Conservation (phyloP, 2,888 invertebrate genomes). For the Mycogona germanica region DNA sequence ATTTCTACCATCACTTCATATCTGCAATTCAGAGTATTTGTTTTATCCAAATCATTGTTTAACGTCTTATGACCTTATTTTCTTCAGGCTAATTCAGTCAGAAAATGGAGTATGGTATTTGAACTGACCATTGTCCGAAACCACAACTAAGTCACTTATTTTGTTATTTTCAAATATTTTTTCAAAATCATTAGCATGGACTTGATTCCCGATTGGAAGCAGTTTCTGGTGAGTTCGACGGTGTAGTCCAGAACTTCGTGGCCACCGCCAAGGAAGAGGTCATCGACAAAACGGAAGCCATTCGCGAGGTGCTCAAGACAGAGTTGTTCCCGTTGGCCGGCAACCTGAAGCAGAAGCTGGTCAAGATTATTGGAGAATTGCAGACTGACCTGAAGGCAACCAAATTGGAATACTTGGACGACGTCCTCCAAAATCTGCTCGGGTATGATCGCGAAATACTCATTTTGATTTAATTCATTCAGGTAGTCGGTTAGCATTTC, state of each 20-base stretch:
- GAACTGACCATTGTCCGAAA: neutral
- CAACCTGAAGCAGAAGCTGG: neutral
- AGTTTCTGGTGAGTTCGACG: neutral
- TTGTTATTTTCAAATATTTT: too few relatives aligned
- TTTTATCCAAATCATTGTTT: too few relatives aligned
- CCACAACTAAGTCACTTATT: neutral
- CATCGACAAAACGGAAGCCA: neutral
- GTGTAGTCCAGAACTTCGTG: neutral
- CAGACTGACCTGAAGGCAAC: neutral
- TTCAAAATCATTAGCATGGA: neutral
- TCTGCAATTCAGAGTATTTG: too few relatives aligned
- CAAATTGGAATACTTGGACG: conserved; percentile 3
- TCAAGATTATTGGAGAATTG: neutral
- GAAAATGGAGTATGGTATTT: neutral
- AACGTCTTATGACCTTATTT: too few relatives aligned
- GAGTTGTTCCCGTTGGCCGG: conserved; percentile 1
- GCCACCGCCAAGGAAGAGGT: neutral
- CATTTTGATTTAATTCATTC: neutral
- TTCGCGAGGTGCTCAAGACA: conserved; percentile 7
- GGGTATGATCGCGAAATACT: neutral
- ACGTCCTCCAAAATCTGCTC: conserved; percentile 1
- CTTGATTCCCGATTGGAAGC: neutral
- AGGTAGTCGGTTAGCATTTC: too few relatives aligned
- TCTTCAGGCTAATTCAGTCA: neutral
- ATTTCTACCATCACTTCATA: too few relatives aligned